These are phyloP conservation scores for Augochlorella aurata DNA, from an alignment of 2,888 invertebrate species.

Conservation along the genomic window DNA sequence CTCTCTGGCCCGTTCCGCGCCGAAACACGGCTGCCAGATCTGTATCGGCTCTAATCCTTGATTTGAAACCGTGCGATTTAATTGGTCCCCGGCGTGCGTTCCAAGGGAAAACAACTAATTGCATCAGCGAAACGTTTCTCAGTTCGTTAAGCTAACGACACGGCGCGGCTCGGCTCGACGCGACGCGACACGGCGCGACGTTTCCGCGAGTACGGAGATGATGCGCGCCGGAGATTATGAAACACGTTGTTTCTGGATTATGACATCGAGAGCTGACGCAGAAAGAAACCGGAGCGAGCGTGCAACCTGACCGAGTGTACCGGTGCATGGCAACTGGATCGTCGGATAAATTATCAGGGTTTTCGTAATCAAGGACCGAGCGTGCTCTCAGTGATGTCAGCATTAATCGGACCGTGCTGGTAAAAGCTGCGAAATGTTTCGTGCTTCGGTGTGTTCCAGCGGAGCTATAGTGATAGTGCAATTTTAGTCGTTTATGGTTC, in stretches of 20 bases:
- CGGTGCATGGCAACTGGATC: slow-evolving; percentile 50
- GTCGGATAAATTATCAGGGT: slow-evolving; percentile 44
- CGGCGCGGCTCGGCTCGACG: not conserved
- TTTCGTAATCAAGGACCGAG: slow-evolving; percentile 52
- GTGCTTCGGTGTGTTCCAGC: too few species aligned
- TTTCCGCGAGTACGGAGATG: slow-evolving; percentile 18
- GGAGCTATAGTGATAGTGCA: too few species aligned
- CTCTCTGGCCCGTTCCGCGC: not conserved
- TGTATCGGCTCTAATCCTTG: slow-evolving; percentile 15
- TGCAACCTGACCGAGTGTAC: slow-evolving; percentile 53
- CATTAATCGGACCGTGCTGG: too few species aligned
- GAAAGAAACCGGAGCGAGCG: slow-evolving; percentile 43
- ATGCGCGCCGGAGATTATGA: slow-evolving; percentile 39
- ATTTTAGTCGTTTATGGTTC: too few species aligned
- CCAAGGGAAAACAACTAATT: slow-evolving; percentile 38
- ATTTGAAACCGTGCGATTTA: slow-evolving; percentile 21
- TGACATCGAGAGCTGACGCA: slow-evolving; percentile 35
- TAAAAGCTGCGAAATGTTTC: too few species aligned
- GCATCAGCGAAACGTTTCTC: slow-evolving; percentile 44
- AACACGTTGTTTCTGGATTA: slow-evolving; percentile 40
- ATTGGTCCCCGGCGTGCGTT: not conserved
- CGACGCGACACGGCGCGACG: slow-evolving; percentile 17
- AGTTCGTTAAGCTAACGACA: slow-evolving; percentile 50
- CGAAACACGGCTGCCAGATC: not conserved
- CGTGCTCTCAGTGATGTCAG: not conserved